Percentiles rank a stretch among this genome's conserved stretches.
Conservation (phyloP, 2,888 invertebrate genomes). For the Luffia ferchaultella region DNA sequence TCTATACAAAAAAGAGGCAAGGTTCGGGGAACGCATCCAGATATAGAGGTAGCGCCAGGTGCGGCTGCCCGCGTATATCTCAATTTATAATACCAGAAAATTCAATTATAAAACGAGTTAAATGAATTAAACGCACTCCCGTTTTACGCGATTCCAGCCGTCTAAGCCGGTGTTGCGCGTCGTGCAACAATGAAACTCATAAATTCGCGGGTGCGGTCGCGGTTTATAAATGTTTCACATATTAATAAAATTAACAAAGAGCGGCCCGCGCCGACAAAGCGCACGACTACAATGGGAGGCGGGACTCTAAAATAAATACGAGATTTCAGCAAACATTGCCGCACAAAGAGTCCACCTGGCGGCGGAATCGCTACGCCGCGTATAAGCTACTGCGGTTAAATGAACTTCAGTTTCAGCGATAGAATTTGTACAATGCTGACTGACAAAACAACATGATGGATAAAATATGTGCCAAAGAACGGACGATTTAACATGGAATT, state of each 20-base stretch:
- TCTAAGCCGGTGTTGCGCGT: slow-evolving; percentile 25
- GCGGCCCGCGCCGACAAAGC: slow-evolving; percentile 51
- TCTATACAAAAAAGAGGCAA: background rate
- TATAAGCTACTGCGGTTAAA: slow-evolving; percentile 29
- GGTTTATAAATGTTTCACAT: slow-evolving; percentile 64
- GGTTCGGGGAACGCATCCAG: background rate
- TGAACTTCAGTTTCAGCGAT: slow-evolving; percentile 18
- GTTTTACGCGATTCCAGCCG: slow-evolving; percentile 29
- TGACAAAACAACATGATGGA: too few species aligned
- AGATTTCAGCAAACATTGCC: slow-evolving; percentile 57
- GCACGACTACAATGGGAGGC: slow-evolving; percentile 46
- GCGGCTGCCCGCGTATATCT: background rate
- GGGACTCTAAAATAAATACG: slow-evolving; percentile 60
- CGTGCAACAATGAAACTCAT: slow-evolving; percentile 52
- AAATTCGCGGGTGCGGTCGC: slow-evolving; percentile 56
- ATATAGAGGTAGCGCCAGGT: background rate
- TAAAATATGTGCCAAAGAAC: too few species aligned
- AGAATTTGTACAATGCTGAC: background rate
- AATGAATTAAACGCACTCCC: slow-evolving; percentile 36
- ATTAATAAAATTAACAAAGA: slow-evolving; percentile 67
- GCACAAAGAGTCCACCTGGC: slow-evolving; percentile 58
- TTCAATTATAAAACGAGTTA: slow-evolving; percentile 42
- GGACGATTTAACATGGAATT: too few species aligned
- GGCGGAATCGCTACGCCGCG: slow-evolving; percentile 16
- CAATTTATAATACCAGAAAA: slow-evolving; percentile 14